phyloP scores from a whole-genome alignment of 2,888 invertebrate genomes.

The Pachycephus smyrnensis region DNA sequence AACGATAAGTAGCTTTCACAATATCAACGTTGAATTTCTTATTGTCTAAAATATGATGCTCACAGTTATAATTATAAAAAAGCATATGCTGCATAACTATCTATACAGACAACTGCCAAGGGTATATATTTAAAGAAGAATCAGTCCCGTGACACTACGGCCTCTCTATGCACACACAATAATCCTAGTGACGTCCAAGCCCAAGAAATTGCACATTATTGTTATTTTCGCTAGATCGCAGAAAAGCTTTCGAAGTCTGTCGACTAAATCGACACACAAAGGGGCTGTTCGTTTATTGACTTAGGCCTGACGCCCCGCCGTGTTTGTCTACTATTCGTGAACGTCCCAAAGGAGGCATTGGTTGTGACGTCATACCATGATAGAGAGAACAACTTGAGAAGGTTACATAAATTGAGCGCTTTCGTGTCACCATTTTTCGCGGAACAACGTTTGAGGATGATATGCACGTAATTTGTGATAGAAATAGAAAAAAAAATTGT shows the following conservation, averaged over 20 bases:
- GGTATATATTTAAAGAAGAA: background rate
- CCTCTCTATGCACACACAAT: background rate
- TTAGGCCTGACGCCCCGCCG: background rate
- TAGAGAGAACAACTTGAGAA: background rate
- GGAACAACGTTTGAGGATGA: background rate
- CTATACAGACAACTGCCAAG: background rate
- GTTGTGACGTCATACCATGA: background rate
- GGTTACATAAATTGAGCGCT: background rate
- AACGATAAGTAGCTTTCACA: background rate
- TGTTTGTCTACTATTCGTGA: background rate
- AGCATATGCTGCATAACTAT: no score
- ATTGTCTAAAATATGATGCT: background rate
- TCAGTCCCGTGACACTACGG: background rate
- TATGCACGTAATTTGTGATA: background rate
- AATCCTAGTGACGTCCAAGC: background rate
- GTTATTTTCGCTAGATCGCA: background rate
- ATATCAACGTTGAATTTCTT: background rate
- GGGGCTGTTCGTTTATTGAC: background rate
- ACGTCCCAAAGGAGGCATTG: background rate
- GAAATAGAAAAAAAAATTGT: background rate
- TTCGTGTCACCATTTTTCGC: background rate
- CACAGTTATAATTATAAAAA: background rate
- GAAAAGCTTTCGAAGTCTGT: background rate
- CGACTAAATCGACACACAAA: background rate
- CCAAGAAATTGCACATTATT: background rate